Evolutionary conservation across 2,888 invertebrate species (phyloP).

Genomic region (Mythimna pallens): DNA sequence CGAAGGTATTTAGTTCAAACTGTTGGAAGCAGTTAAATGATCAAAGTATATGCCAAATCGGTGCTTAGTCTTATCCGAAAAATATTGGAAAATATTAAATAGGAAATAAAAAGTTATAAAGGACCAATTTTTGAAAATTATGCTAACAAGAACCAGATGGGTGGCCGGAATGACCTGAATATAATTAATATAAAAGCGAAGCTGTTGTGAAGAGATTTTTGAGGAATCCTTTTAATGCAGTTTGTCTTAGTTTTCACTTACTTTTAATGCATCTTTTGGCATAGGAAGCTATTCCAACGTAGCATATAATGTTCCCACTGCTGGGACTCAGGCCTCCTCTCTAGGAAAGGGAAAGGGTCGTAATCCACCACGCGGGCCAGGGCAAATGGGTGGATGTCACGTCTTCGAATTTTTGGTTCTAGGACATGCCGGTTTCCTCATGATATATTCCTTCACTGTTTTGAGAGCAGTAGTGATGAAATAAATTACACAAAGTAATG

Average conservation of each 20-base stretch:
- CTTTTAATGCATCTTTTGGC: conserved; percentile 4
- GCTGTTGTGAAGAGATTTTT: conserved; percentile 1
- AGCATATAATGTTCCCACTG: too few relatives aligned
- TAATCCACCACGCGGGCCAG: too few relatives aligned
- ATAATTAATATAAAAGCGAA: not conserved
- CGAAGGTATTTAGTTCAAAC: conserved; percentile 33
- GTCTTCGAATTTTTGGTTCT: too few relatives aligned
- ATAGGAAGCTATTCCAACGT: too few relatives aligned
- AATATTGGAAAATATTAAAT: conserved; percentile 52
- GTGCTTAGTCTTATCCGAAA: conserved; percentile 59
- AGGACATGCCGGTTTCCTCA: too few relatives aligned
- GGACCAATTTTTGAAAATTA: conserved; percentile 28
- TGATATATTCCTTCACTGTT: too few relatives aligned
- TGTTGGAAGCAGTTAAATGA: conserved; percentile 53
- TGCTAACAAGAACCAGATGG: conserved; percentile 7
- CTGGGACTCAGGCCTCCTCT: too few relatives aligned
- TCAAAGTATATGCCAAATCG: conserved; percentile 62
- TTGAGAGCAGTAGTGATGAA: too few relatives aligned
- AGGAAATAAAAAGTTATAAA: conserved; percentile 47
- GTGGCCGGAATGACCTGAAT: conserved; percentile 47
- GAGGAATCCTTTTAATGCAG: not conserved
- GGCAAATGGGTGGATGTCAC: too few relatives aligned
- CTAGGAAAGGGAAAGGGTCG: too few relatives aligned
- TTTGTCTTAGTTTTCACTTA: conserved; percentile 1
- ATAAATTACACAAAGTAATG: too few relatives aligned